Base-by-base conservation (phyloP, 2,888 invertebrate species). In the Mystacides longicornis region DNA sequence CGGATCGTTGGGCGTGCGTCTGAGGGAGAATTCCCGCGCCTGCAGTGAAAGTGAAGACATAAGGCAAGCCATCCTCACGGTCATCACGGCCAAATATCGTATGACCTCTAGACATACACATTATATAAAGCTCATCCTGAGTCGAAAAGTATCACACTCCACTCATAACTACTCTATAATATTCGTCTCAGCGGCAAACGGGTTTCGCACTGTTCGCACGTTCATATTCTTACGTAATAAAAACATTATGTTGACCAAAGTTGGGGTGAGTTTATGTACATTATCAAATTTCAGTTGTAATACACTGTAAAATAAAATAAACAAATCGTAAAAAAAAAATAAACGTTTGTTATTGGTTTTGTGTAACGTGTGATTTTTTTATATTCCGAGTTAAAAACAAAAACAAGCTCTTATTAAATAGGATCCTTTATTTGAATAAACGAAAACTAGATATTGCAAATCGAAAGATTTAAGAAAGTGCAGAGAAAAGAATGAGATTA, bases 181-280 rank as follows among this genome's bases (percentile, higher is more conserved):
- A n/a, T 19, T 45, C 45, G 45, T n/a, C 4, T 11, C 45, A 45
- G 31, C 21, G 4, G 45, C 20, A 20, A 21, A 20, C 45, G 45
- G 45, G 45, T 37, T 37, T 37, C 37, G 37, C 37, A n/a, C n/a
- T n/a, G 37, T 37, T 14, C 14, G 37, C 3, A 27, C 27, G 27
- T n/a, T n/a, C n/a, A n/a, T 5, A 27, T 27, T 27, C 7, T 7
- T 27, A 27, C 27, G n/a, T n/a, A 27, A 27, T 27, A 27, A 11
- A 7, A 5, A 7, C 45, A 45, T 45, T 7, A 45, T 45, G 45
- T 19, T 20, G 9, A 20, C 21, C 19, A 45, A 45, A 19, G 18
- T 45, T 20, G 45, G 45, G 45, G 45, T 45, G 45, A 45, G 45
- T 45, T 43, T n/a, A 43, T n/a, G n/a, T n/a, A n/a, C n/a, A n/a